Percentiles rank a stretch among this genome's conserved stretches.
Evolutionary conservation across 1,140 invertebrate genomes (phyloP).

Genomic region (Brachionus plicatilis): DNA sequence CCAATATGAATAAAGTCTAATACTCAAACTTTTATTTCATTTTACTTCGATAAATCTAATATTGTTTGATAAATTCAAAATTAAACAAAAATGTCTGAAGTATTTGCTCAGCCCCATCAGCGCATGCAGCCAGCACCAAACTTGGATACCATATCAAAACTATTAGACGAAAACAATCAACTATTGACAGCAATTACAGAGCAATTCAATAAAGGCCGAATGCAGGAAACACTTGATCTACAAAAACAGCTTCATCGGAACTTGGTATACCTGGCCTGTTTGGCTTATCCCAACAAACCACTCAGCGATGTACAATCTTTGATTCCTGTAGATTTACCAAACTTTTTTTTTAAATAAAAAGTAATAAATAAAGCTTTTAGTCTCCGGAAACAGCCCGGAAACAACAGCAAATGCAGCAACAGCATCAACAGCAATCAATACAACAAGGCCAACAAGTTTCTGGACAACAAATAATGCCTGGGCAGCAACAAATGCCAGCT

Average conservation of each 20-base stretch:
- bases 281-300: constrained; percentile 37
- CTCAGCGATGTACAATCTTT: constrained; percentile 17
- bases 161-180: constrained; percentile 32
- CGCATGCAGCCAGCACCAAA: constrained; percentile 18
- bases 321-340: background rate
- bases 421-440: background rate
- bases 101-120: constrained; percentile 34
- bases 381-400: constrained; percentile 28
- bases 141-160: constrained; percentile 28
- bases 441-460: background rate
- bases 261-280: constrained; percentile 26
- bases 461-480: background rate
- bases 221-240: constrained; percentile 34
- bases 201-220: constrained; percentile 23
- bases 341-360: background rate
- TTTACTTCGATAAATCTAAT: background rate
- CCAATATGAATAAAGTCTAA: background rate
- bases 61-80: background rate
- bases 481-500: background rate
- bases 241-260: constrained; percentile 37
- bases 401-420: constrained; percentile 3
- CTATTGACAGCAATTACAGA: constrained; percentile 8
- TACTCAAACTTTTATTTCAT: background rate
- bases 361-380: background rate
- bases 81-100: constrained; percentile 29